Conservation (phyloP, 1,140 invertebrate genomes). For the Temnothorax nylanderi region DNA sequence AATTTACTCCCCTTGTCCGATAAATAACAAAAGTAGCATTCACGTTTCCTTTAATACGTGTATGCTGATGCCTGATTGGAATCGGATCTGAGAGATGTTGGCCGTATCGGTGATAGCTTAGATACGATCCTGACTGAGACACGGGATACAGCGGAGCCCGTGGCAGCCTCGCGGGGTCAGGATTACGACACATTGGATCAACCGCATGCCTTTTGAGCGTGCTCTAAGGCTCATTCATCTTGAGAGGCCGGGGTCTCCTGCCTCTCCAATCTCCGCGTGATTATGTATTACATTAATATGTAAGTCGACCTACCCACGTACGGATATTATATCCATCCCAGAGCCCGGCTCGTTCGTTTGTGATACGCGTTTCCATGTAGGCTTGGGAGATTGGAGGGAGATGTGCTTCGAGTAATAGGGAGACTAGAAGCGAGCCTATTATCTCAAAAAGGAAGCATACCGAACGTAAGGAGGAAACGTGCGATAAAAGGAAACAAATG, state of each 20-base stretch:
- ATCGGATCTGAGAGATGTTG: constrained; percentile 35
- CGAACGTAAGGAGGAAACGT: constrained; percentile 28
- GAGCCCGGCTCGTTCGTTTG: constrained; percentile 34
- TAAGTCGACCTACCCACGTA: constrained; percentile 72
- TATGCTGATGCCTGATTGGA: constrained; percentile 10
- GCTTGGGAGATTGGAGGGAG: constrained; percentile 49
- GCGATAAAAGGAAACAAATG: constrained; percentile 8
- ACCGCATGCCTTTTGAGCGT: constrained; percentile 73
- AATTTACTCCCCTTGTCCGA: constrained; percentile 36
- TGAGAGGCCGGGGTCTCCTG: constrained; percentile 54
- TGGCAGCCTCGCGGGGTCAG: constrained; percentile 72
- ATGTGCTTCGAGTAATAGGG: constrained; percentile 56
- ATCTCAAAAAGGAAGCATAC: constrained; percentile 45
- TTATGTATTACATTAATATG: constrained; percentile 77
- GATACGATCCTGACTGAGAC: constrained; percentile 50
- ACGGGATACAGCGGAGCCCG: constrained; percentile 45
- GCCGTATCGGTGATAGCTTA: constrained; percentile 45
- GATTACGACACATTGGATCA: constrained; percentile 79
- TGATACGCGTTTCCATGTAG: constrained; percentile 56
- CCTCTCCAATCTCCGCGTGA: constrained; percentile 74
- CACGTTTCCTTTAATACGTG: constrained; percentile 31
- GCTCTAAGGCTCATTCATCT: constrained; percentile 71
- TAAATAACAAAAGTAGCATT: constrained; percentile 49
- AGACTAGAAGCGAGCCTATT: constrained; percentile 53
- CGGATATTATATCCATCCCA: constrained; percentile 67